These are phyloP conservation scores for Luehdorfia chinensis DNA, from an alignment of 1,140 invertebrate genomes.

Conservation along the genomic window DNA sequence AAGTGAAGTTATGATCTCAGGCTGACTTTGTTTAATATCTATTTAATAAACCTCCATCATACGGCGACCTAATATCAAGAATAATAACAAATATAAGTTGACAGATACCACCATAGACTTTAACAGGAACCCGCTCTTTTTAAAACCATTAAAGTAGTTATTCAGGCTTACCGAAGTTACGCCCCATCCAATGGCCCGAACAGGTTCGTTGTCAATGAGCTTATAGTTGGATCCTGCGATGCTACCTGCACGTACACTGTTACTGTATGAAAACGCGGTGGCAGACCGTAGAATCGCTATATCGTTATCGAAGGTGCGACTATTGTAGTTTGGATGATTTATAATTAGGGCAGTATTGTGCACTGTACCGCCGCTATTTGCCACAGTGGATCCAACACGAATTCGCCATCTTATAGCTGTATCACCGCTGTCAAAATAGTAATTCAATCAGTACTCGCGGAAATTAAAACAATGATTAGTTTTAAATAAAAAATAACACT, in stretches of 20 bases:
- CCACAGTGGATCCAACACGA: constrained; percentile 34
- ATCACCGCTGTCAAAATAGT: constrained; percentile 25
- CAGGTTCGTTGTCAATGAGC: constrained; percentile 24
- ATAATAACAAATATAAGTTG: too few species aligned
- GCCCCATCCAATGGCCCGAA: constrained; percentile 34
- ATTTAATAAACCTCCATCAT: too few species aligned
- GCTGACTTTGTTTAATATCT: too few species aligned
- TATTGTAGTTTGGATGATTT: constrained; percentile 72
- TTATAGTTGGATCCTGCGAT: constrained; percentile 30
- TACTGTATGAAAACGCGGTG: constrained; percentile 41
- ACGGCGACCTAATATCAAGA: too few species aligned
- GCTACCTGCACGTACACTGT: constrained; percentile 15
- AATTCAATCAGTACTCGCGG: too few species aligned
- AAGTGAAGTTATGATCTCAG: too few species aligned
- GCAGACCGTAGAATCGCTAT: constrained; percentile 22
- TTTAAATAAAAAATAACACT: constrained; percentile 29
- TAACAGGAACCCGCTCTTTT: too few species aligned
- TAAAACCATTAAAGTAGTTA: too few species aligned
- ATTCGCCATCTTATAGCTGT: constrained; percentile 25
- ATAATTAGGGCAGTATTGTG: constrained; percentile 28
- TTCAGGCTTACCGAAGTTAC: constrained; percentile 28
- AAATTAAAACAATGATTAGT: too few species aligned
- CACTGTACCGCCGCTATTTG: constrained; percentile 33
- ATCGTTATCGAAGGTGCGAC: constrained; percentile 21
- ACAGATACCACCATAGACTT: too few species aligned